A percentile compares a stretch with the other conserved stretches of the same genome.
These are phyloP conservation scores for Cryptomyrus ogoouensis DNA, from an alignment of 2,113 vertebrate species.

Conservation along the genomic window DNA sequence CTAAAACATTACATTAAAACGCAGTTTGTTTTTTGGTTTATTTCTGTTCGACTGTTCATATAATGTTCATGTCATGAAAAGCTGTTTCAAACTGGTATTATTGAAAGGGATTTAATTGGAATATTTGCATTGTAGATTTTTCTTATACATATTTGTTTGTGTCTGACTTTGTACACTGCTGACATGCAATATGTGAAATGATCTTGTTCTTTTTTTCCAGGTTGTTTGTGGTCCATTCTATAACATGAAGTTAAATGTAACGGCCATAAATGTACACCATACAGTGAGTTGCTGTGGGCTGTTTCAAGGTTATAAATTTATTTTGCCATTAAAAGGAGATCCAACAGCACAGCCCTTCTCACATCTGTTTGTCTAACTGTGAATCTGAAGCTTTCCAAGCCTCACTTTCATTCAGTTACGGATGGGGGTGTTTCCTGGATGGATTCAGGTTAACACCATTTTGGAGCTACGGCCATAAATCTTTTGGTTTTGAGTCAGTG, in stretches of 20 bases:
- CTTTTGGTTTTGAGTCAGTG: neutral
- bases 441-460: neutral
- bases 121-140: constrained; percentile 25
- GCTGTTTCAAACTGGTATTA: neutral
- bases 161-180: constrained; percentile 44
- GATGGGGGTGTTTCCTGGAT: neutral
- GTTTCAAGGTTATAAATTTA: neutral
- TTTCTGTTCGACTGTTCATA: neutral
- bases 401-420: neutral
- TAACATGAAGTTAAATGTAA: neutral
- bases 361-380: neutral
- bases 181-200: constrained; percentile 42
- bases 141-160: constrained; percentile 39
- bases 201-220: neutral
- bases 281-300: neutral
- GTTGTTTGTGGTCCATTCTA: neutral
- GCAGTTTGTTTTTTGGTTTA: neutral
- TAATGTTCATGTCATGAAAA: neutral
- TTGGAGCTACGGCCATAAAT: neutral
- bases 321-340: neutral
- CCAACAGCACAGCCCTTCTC: neutral
- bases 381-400: neutral
- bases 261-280: neutral
- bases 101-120: neutral
- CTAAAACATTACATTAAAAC: neutral